Evolutionary conservation across 2,888 invertebrate genomes (phyloP).

Genomic region (Drosophila anomelani): DNA sequence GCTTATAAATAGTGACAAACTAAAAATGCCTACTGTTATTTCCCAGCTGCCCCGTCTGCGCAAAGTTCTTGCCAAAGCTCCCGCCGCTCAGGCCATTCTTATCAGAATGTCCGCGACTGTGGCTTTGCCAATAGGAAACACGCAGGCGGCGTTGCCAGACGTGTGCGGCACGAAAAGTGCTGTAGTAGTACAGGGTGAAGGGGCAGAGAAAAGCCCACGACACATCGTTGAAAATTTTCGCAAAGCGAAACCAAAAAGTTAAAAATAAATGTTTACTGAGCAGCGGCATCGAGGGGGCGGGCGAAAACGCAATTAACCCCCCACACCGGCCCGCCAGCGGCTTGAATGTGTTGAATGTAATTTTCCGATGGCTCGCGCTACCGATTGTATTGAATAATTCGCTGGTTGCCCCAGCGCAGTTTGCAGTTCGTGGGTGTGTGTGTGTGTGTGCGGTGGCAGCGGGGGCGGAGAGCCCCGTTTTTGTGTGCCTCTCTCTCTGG

Average conservation of each 20-base stretch:
- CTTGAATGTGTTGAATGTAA: constrained; percentile 42
- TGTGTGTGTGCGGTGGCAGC: constrained; percentile 17
- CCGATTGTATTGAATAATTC: constrained; percentile 65
- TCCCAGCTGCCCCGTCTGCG: constrained; percentile 56
- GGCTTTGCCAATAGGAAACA: constrained; percentile 39
- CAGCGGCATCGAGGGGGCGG: constrained; percentile 39
- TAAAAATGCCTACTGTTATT: constrained; percentile 44
- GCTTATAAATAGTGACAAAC: constrained; percentile 58
- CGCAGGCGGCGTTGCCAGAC: constrained; percentile 57
- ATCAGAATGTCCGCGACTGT: constrained; percentile 49
- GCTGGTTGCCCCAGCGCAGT: constrained; percentile 52
- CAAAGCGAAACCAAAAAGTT: constrained; percentile 74
- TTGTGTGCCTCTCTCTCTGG: constrained; percentile 51
- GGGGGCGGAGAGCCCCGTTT: constrained; percentile 45
- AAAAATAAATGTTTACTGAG: constrained; percentile 81
- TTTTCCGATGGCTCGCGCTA: constrained; percentile 47
- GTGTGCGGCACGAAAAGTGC: constrained; percentile 35
- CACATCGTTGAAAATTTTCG: constrained; percentile 77
- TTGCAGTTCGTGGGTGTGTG: constrained; percentile 50
- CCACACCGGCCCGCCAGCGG: constrained; percentile 6
- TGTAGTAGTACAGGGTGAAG: constrained; percentile 25
- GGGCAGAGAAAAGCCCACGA: constrained; percentile 72
- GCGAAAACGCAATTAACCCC: constrained; percentile 49
- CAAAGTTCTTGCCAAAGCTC: constrained; percentile 47
- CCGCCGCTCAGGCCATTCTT: constrained; percentile 22